phyloP scores from a whole-genome alignment of 2,113 vertebrate genomes.

The Arvicanthis niloticus region DNA sequence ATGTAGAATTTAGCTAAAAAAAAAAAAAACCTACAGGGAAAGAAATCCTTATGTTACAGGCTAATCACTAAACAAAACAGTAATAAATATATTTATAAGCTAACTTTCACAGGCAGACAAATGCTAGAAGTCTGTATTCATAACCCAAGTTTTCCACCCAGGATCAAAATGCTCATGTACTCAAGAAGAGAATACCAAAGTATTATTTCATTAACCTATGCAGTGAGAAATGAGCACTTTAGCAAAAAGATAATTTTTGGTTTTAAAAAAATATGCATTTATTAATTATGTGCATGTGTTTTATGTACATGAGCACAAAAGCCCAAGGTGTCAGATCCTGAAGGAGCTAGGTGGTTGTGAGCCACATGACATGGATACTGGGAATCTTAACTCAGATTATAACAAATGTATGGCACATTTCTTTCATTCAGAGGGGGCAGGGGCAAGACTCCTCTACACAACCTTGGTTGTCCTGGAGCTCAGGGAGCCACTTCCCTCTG shows the following conservation, averaged over 20 bases:
- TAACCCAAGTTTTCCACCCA: neutral
- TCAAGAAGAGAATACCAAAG: neutral
- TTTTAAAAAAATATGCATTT: neutral
- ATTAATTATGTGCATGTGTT: neutral
- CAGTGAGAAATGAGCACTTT: neutral
- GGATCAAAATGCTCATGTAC: neutral
- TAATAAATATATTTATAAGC: neutral
- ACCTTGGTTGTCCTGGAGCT: neutral
- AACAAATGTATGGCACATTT: neutral
- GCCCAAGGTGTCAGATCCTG: neutral
- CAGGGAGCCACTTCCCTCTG: neutral
- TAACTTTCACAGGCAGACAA: neutral
- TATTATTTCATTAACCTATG: neutral
- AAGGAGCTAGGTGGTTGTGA: neutral
- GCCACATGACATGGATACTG: neutral
- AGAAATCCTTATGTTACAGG: neutral
- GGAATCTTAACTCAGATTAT: neutral
- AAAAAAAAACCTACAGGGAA: neutral
- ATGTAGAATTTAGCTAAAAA: conserved; percentile 34
- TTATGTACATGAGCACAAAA: neutral
- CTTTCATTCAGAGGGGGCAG: neutral
- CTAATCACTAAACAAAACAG: neutral
- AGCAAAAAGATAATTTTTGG: neutral
- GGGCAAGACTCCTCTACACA: neutral
- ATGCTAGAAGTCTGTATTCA: conserved; percentile 43